phyloP scores from a whole-genome alignment of 35 echinoderm and acorn worm species.

The Eucidaris tribuloides region DNA sequence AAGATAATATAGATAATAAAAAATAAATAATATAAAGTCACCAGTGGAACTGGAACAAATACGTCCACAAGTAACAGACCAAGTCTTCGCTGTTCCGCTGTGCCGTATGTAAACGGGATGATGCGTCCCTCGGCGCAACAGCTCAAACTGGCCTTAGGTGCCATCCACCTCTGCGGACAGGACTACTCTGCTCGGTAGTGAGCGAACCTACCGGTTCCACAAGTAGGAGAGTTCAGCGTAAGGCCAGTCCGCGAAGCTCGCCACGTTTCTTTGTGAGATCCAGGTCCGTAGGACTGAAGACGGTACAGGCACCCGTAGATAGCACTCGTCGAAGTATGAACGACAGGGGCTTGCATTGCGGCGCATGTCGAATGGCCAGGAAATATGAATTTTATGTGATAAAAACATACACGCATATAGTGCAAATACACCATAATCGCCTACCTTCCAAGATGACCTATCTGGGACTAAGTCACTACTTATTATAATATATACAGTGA shows the following conservation, averaged over 20 bases:
- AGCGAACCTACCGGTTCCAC: background rate
- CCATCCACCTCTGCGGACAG: background rate
- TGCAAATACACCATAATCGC: too few species aligned
- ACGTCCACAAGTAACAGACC: background rate
- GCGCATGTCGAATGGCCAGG: too few species aligned
- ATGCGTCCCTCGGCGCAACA: background rate
- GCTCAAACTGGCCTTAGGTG: background rate
- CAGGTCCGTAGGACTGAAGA: background rate
- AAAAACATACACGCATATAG: too few species aligned
- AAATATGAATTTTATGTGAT: too few species aligned
- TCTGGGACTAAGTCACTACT: too few species aligned
- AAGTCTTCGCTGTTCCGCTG: background rate
- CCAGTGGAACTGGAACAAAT: constrained; percentile 1
- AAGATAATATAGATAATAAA: too few species aligned
- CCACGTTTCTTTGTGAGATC: background rate
- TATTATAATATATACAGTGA: too few species aligned
- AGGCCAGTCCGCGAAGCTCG: background rate
- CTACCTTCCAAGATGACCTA: too few species aligned
- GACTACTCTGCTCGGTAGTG: background rate
- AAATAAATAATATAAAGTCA: too few species aligned
- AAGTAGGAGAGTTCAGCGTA: constrained; percentile 3
- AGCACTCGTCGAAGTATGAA: background rate
- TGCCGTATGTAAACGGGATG: constrained; percentile 12
- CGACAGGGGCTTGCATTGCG: background rate
- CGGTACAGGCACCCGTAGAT: background rate